Evolutionary conservation across 1,140 invertebrate genomes (phyloP), one percentile per base, ranked within the genome.

Genomic region (Drosophila cardini): DNA sequence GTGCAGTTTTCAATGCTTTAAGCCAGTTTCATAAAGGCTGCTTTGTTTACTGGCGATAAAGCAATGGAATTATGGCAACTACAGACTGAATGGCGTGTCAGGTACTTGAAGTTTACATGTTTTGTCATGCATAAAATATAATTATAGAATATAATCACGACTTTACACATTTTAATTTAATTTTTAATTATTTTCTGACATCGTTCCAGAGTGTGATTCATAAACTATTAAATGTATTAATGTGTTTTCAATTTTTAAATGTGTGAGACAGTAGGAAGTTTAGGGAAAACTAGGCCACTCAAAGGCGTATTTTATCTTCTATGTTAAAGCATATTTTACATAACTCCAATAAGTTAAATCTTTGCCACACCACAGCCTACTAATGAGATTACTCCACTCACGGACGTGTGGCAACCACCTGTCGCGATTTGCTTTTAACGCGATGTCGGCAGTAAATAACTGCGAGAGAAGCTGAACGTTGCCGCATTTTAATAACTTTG

Each of bases 401-500:
- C 36, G 32, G 21, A 69, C 58, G 50, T 61, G 67, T 71, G 83
- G 78, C 62, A 87, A 83, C 83, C 83, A 87, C 84, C 83, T 86
- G 83, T 86, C 83, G 83, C 83, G 84, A 79, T 36, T 46, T 67
- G 72, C 71, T 67, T 21, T 36, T 30, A 26, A 43, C 32, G 55
- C 36, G 46, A 26, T 26, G 21, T 16, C 56, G 40, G n/a, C 56
- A 57, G 36, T 68, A 76, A 68, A 73, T 68, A 52, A 46, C 45
- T 16, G 61, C 15, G 52, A 68, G 56, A 48, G 10, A 55, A 42
- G 75, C 78, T 60, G 74, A 78, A 78, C 63, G 74, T 63, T 73
- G 83, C 46, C 79, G 81, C 80, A 87, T 86, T 86, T 86, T 86
- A 86, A 86, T 86, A 86, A 87, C 83, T 89, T 87, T 87, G 72